Base-by-base conservation (phyloP, 2,113 vertebrate genomes). In the Panthera leo region DNA sequence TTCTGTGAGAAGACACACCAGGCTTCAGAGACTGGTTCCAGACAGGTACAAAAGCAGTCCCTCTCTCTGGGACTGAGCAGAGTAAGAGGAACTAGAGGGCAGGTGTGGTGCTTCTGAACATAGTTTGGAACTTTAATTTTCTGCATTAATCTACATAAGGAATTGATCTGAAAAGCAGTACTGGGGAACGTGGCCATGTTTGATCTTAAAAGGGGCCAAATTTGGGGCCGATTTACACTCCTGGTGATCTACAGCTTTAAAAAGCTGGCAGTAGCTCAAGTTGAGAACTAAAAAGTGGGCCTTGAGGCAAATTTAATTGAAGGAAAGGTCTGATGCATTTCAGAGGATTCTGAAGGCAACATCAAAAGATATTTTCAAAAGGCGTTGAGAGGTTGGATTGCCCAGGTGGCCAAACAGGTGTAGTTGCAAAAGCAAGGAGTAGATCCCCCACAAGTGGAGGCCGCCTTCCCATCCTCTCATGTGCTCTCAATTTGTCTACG, bases 71-170 rank as follows among this genome's bases (percentile, higher is more conserved):
- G 36, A 70, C 53, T 53, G 12, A 84, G 39, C 25, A 75, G 65
- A 86, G 1, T 0, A 45, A 53, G 39, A 73, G 12, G 7, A 91
- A 94, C 61, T n/a, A 48, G 4, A 65, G 58, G 85, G 51, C 67
- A 89, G 71, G 29, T 53, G 11, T 36, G 5, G 58, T 19, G 15
- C 14, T 94, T 94, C 8, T 51, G 80, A 91, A 91, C 36, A 53
- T 36, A 94, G 55, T 86, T 79, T 80, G 31, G 63, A 93, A 88
- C 76, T 94, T 92, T 67, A 91, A 94, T 91, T 92, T 96, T 94
- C 85, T 95, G 91, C 91, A 88, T 88, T 88, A 92, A 96, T 94
- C 85, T 94, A 88, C 89, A 97, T 94, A 91, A 94, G 42, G 71
- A 95, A 96, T 94, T 91, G 85, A 96, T 97, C 39, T 80, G 65